phyloP scores from a whole-genome alignment of 2,113 vertebrate genomes.

The Anarrhichthys ocellatus region DNA sequence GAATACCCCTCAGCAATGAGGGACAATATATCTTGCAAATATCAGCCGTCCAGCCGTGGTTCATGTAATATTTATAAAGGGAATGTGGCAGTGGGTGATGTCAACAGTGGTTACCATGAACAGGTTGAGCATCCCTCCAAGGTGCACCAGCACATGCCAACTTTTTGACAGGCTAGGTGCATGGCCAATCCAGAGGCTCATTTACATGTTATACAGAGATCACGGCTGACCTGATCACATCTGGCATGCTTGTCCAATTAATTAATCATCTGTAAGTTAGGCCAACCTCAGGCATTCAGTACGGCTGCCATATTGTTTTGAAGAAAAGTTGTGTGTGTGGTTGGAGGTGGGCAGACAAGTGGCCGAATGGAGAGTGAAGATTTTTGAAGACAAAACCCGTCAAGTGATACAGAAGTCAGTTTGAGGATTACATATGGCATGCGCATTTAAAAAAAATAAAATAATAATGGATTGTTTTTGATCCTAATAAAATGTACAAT shows the following conservation, averaged over 20 bases:
- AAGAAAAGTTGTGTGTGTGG: constrained; percentile 29
- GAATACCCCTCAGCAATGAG: constrained; percentile 78
- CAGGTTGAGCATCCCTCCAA: constrained; percentile 72
- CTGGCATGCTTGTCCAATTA: constrained; percentile 72
- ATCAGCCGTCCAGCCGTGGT: constrained; percentile 70
- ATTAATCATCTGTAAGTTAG: constrained; percentile 72
- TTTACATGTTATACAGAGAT: constrained; percentile 69
- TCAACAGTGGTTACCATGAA: constrained; percentile 72
- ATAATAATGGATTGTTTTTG: background rate
- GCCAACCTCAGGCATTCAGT: constrained; percentile 67
- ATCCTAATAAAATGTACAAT: background rate
- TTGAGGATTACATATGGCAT: background rate
- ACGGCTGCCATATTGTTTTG: constrained; percentile 68
- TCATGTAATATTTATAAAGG: constrained; percentile 82
- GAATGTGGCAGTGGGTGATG: constrained; percentile 71
- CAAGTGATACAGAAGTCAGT: background rate
- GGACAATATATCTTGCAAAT: constrained; percentile 83
- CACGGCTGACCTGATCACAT: constrained; percentile 71
- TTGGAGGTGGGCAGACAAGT: constrained; percentile 36
- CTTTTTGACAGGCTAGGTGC: constrained; percentile 61
- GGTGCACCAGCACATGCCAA: constrained; percentile 67
- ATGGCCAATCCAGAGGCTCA: constrained; percentile 59
- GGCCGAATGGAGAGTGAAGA: constrained; percentile 31
- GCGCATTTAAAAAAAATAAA: background rate
- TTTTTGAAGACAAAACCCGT: constrained; percentile 14